Evolutionary conservation across 1,140 invertebrate genomes (phyloP), one percentile per base, ranked within the genome.

Genomic region (Mactra quadrangularis): DNA sequence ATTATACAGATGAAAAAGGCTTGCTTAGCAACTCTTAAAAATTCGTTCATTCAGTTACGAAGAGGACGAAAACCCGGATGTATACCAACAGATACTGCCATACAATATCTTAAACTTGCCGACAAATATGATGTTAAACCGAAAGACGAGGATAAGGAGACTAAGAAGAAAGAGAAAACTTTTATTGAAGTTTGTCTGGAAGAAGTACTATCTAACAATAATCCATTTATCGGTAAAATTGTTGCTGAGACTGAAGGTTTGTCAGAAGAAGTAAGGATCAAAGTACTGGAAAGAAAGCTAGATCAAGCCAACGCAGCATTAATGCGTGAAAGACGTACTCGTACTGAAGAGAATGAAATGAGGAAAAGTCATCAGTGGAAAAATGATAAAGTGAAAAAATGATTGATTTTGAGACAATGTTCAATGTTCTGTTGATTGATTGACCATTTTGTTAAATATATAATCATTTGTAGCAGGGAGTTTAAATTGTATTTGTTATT

Each of bases 71-170:
- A 38, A n/a, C 2, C 62, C 1, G 76, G 76, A 3, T 41, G 22
- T n/a, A 27, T 79, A 17, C 59, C 76, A 2, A 79, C 45, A 13
- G 50, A 70, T 17, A 50, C 38, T 13, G 45, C 76, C 11, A 41
- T 79, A 3, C 11, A 38, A 25, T 35, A 79, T 50, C 62, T 79
- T n/a, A 17, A 4, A 17, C 25, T 66, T 68, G 76, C 76, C 50
- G 76, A 79, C 41, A 79, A 79, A 70, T 55, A 70, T 27, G 17
- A 66, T 35, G 25, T 79, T n/a, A n/a, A n/a, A n/a, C n/a, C n/a
- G n/a, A n/a, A n/a, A n/a, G n/a, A n/a, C n/a, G n/a, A n/a, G n/a
- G n/a, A n/a, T n/a, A n/a, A n/a, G n/a, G n/a, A n/a, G n/a, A n/a
- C n/a, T n/a, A n/a, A n/a, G n/a, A n/a, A n/a, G n/a, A n/a, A n/a